These are phyloP conservation scores for Triplophysa rosa DNA, from an alignment of 2,113 vertebrate species.

Conservation along the genomic window DNA sequence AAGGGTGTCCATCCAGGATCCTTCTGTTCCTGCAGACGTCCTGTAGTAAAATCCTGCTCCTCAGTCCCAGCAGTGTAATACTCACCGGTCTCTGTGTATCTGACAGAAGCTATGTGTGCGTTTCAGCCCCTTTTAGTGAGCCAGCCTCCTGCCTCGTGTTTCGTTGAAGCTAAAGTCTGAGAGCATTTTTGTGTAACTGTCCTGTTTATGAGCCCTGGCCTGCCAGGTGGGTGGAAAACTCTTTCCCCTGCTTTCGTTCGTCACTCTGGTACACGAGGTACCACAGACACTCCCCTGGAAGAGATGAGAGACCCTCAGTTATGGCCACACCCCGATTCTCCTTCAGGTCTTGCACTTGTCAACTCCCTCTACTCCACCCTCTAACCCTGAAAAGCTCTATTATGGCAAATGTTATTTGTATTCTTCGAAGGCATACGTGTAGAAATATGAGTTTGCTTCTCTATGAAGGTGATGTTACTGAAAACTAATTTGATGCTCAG, in stretches of 20 bases:
- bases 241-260: conserved; percentile 1
- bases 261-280: conserved; percentile 24
- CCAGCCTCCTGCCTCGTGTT: conserved; percentile 15
- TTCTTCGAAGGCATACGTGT: not conserved
- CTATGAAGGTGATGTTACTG: not conserved
- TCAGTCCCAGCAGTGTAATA: not conserved
- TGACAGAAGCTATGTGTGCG: not conserved
- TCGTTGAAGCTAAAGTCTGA: conserved; percentile 16
- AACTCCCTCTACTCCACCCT: not conserved
- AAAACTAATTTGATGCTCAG: no score
- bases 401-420: conserved; percentile 7
- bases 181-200: conserved; percentile 26
- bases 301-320: conserved; percentile 21
- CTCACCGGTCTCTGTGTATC: not conserved
- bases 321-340: conserved; percentile 15
- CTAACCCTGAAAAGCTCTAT: not conserved
- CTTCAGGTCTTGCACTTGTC: conserved; percentile 16
- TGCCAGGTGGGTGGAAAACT: conserved; percentile 43
- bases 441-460: not conserved
- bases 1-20: conserved; percentile 56
- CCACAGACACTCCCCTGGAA: conserved; percentile 42
- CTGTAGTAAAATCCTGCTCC: conserved; percentile 7
- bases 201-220: conserved; percentile 47
- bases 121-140: not conserved
- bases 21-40: conserved; percentile 12